These are phyloP conservation scores for Osmoderma eremita DNA, from an alignment of 2,888 invertebrate genomes.

Conservation along the genomic window DNA sequence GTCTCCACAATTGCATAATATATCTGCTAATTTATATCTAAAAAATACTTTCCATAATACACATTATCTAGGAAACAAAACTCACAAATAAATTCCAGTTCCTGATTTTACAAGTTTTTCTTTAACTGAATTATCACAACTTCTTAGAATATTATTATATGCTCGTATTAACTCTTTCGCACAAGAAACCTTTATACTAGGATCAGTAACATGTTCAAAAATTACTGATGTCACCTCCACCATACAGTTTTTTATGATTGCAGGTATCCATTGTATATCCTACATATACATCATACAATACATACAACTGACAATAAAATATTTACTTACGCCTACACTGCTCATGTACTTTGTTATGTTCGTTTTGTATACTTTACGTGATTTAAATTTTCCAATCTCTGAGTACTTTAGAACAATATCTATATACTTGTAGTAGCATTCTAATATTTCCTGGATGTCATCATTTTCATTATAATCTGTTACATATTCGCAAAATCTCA, in stretches of 20 bases:
- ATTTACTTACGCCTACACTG: constrained; percentile 15
- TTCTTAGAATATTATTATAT: constrained; percentile 19
- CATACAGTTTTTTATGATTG: constrained; percentile 16
- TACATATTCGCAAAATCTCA: constrained; percentile 10
- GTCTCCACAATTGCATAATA: constrained; percentile 32
- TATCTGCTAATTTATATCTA: constrained; percentile 30
- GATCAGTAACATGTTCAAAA: constrained; percentile 32
- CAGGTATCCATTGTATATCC: constrained; percentile 12
- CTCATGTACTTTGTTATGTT: constrained; percentile 20
- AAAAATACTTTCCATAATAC: not conserved
- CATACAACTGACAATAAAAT: not conserved
- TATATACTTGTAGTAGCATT: constrained; percentile 26
- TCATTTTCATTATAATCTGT: constrained; percentile 11
- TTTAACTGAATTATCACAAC: constrained; percentile 6
- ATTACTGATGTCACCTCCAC: constrained; percentile 14
- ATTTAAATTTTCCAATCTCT: not conserved
- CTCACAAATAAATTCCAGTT: constrained; percentile 31
- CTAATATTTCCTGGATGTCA: constrained; percentile 17
- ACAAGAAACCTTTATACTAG: constrained; percentile 24
- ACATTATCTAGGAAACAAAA: not conserved
- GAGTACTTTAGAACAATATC: constrained; percentile 28
- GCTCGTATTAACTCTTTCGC: constrained; percentile 22
- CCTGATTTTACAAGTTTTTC: constrained; percentile 21
- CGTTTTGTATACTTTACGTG: not conserved
- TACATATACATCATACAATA: not conserved